Evolutionary conservation across 64 coral and sea anemone genomes (phyloP).

Genomic region (Porites lutea): DNA sequence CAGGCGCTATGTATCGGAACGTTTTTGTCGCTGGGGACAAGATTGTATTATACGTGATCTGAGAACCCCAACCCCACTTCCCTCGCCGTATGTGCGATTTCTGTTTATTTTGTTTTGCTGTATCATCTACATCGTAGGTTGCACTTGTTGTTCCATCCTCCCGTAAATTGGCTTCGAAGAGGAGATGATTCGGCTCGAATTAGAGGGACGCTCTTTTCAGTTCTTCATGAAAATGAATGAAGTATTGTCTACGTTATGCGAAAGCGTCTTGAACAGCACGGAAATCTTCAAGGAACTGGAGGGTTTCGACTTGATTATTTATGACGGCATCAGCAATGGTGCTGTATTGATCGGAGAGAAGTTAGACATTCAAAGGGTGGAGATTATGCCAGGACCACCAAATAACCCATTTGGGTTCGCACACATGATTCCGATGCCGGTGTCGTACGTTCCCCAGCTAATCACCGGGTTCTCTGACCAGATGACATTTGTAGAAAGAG

Average conservation of each 20-base stretch:
- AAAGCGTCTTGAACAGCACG: slow-evolving; percentile 38
- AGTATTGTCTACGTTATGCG: neutral
- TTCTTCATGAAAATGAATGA: neutral
- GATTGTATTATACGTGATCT: too few relatives aligned
- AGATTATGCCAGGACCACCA: neutral
- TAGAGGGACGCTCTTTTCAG: neutral
- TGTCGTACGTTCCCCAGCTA: slow-evolving; percentile 63
- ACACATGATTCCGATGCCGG: slow-evolving; percentile 7
- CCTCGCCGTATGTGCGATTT: too few relatives aligned
- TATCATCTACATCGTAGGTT: neutral
- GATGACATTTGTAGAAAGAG: slow-evolving; percentile 54
- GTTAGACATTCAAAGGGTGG: slow-evolving; percentile 42
- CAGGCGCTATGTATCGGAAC: too few relatives aligned
- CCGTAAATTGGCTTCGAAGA: neutral
- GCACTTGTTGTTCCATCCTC: neutral
- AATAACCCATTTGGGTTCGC: neutral
- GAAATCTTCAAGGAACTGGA: neutral
- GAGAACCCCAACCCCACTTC: too few relatives aligned
- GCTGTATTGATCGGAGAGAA: slow-evolving; percentile 28
- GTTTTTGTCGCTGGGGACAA: too few relatives aligned
- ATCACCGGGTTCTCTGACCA: slow-evolving; percentile 26
- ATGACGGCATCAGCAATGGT: slow-evolving; percentile 19
- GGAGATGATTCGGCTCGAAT: neutral
- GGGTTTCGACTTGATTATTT: slow-evolving; percentile 52
- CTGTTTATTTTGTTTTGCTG: neutral